Base-by-base conservation (phyloP, 2,797 vertebrate species). In the Champsocephalus esox region DNA sequence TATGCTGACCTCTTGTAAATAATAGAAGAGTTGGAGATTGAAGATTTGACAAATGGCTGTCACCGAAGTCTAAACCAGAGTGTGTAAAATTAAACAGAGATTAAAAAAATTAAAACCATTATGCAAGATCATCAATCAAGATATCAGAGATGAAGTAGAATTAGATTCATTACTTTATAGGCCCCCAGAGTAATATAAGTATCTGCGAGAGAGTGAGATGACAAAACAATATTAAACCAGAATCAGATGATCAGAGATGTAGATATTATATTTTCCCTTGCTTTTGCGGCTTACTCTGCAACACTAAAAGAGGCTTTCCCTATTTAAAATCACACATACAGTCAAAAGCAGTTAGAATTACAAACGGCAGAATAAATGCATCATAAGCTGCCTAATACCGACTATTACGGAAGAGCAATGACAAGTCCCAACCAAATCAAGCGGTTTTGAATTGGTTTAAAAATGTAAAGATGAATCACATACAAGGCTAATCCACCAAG, bases 1-100 rank as follows among this genome's bases (percentile, higher is more conserved):
- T 93, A 93, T 91, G 90, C 80, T 81, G 78, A 81, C 85, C 86
- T 85, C 84, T 89, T 81, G 88, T 89, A 86, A 91, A 93, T 90
- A 94, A 92, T 91, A 82, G 70, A 80, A 72, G 73, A 81, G 83
- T 79, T 81, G 66, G 80, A 87, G 88, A 85, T 73, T 73, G 80
- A 87, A 83, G 77, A 75, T 79, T 85, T 87, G 81, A 85, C 84
- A 89, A 84, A 87, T 68, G 79, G 66, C 73, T 80, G 81, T 82
- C 80, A 84, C 72, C 24, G 32, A 68, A 69, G 81, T 82, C 71
- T 57, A 77, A 88, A 84, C 82, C 84, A 73, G 70, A 79, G 71
- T 54, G 75, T 49, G 75, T 79, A 68, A 89, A 89, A 87, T 87
- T 87, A 89, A 88, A 83, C 61, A 48, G 70, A 63, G 63, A 66